Conservation (phyloP, 2,888 invertebrate species). For the Folsomia manolachei region DNA sequence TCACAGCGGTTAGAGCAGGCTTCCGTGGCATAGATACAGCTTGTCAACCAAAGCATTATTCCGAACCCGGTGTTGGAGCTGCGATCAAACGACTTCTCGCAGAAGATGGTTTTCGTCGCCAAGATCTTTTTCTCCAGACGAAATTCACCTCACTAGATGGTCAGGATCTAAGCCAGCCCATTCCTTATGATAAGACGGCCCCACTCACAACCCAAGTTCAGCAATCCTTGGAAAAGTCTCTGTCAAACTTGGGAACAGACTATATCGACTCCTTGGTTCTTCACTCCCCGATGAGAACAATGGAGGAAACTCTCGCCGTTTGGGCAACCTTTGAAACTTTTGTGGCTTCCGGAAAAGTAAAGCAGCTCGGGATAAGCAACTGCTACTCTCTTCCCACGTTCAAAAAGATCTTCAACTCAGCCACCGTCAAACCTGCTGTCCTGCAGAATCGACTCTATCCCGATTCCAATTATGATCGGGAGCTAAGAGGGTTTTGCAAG, state of each 20-base stretch:
- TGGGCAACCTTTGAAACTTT: constrained; percentile 47
- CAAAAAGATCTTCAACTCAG: constrained; percentile 31
- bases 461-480: constrained; percentile 33
- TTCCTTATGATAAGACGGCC: constrained; percentile 45
- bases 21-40: constrained; percentile 49
- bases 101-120: constrained; percentile 24
- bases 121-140: constrained; percentile 37
- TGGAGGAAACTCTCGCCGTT: constrained; percentile 44
- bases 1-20: constrained; percentile 38
- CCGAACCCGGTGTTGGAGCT: constrained; percentile 43
- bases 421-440: constrained; percentile 36
- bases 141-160: constrained; percentile 48
- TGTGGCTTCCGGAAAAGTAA: constrained; percentile 34
- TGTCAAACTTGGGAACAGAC: constrained; percentile 40
- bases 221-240: constrained; percentile 40
- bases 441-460: constrained; percentile 37
- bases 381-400: constrained; percentile 31
- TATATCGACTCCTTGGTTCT: constrained; percentile 49
- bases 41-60: constrained; percentile 49
- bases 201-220: constrained; percentile 37
- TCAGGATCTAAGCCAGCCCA: constrained; percentile 43
- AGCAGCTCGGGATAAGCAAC: constrained; percentile 37
- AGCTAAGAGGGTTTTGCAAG: constrained; percentile 33
- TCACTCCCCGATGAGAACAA: constrained; percentile 45
- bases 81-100: constrained; percentile 25